Evolutionary conservation across 2,797 vertebrate species (phyloP).

Genomic region (Tamandua tetradactyla): DNA sequence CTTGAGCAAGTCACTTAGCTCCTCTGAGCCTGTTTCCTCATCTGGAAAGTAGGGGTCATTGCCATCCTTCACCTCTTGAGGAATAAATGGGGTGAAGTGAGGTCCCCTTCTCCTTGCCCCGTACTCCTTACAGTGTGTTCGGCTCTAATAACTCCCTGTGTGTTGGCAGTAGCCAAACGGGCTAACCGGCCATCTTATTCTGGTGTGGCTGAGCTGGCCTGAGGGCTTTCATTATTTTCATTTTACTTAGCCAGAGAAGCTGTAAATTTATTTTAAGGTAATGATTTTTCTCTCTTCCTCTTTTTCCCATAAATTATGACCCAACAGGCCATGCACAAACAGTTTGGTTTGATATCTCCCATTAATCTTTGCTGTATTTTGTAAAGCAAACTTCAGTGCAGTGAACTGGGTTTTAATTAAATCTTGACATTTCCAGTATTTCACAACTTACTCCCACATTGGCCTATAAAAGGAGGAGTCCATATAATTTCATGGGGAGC

Average conservation of each 20-base stretch:
- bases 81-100: background rate
- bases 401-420: conserved; percentile 78
- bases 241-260: conserved; percentile 75
- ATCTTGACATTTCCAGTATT: conserved; percentile 67
- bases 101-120: background rate
- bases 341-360: conserved; percentile 69
- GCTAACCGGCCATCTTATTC: background rate
- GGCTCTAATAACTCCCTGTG: background rate
- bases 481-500: conserved; percentile 67
- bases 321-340: conserved; percentile 74
- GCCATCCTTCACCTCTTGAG: background rate
- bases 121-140: background rate
- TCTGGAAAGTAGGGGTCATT: background rate
- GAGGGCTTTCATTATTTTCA: conserved; percentile 56
- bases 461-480: conserved; percentile 64
- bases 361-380: conserved; percentile 79
- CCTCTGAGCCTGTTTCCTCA: background rate
- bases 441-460: conserved; percentile 62
- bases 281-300: conserved; percentile 77
- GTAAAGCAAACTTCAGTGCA: conserved; percentile 71
- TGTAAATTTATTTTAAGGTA: conserved; percentile 78
- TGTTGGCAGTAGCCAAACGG: background rate
- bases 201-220: background rate
- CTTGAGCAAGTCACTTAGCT: too few relatives aligned
- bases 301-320: conserved; percentile 77